Evolutionary conservation across 2,113 vertebrate species (phyloP).

Genomic region (Nannospalax galili): DNA sequence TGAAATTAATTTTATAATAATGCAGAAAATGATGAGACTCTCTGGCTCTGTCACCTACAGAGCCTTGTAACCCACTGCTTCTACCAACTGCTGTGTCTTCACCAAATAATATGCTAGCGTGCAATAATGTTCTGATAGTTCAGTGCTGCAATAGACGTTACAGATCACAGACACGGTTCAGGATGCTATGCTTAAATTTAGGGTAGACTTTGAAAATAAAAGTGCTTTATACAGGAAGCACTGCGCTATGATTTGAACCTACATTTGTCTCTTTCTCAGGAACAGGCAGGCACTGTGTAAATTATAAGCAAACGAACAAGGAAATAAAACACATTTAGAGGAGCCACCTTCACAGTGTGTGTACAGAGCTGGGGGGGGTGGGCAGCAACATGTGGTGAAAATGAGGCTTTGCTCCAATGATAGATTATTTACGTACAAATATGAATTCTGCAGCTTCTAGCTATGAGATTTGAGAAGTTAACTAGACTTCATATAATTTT

Average conservation of each 20-base stretch:
- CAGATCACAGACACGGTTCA: background rate
- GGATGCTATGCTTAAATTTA: background rate
- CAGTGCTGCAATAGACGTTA: background rate
- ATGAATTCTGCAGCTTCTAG: no score
- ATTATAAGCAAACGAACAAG: background rate
- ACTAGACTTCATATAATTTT: background rate
- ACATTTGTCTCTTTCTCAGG: background rate
- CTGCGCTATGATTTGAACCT: background rate
- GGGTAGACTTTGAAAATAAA: background rate
- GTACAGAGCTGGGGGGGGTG: background rate
- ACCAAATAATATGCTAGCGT: background rate
- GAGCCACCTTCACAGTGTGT: background rate
- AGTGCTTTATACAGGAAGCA: background rate
- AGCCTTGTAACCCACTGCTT: background rate
- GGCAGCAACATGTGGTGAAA: background rate
- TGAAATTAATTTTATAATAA: conserved; percentile 12
- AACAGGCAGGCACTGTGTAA: background rate
- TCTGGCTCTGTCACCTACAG: background rate
- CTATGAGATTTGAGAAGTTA: background rate
- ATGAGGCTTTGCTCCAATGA: background rate
- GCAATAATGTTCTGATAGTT: background rate
- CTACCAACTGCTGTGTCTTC: background rate
- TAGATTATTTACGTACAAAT: background rate
- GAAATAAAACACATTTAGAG: background rate
- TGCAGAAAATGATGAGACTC: background rate